Evolutionary conservation across 2,888 invertebrate genomes (phyloP).

Genomic region (Geotrupes spiniger): DNA sequence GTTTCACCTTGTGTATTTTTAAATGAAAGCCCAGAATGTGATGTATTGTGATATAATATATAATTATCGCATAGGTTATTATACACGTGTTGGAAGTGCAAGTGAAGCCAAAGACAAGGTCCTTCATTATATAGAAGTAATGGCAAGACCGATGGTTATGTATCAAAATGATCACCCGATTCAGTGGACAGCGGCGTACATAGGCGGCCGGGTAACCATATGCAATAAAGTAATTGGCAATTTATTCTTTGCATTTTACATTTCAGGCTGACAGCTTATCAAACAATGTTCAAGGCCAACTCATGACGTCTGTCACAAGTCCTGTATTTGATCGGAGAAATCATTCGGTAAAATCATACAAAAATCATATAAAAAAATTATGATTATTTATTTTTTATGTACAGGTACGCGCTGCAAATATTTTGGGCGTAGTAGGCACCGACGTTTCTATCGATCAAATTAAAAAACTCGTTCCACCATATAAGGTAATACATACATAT

Average conservation of each 20-base stretch:
- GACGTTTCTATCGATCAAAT: constrained; percentile 96
- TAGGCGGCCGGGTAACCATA: constrained; percentile 71
- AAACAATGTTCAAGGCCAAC: constrained; percentile 69
- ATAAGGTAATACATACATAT: constrained; percentile 75
- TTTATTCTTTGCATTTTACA: constrained; percentile 11
- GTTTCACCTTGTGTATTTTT: no score
- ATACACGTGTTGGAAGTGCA: constrained; percentile 83
- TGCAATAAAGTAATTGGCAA: neutral
- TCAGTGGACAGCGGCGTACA: constrained; percentile 93
- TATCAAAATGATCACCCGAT: constrained; percentile 88
- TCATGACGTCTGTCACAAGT: constrained; percentile 91
- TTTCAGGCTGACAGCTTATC: constrained; percentile 66
- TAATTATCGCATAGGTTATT: constrained; percentile 64
- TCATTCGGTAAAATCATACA: constrained; percentile 69
- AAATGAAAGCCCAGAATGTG: no score
- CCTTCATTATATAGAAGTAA: constrained; percentile 89
- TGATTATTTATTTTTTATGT: constrained; percentile 55
- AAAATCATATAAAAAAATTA: constrained; percentile 21
- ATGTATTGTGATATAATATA: neutral
- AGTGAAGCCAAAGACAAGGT: constrained; percentile 91
- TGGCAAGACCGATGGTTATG: constrained; percentile 95
- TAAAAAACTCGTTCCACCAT: constrained; percentile 89
- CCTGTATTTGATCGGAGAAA: constrained; percentile 94
- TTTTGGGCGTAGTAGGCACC: constrained; percentile 95
- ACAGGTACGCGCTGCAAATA: constrained; percentile 83